Evolutionary conservation across 2,113 vertebrate genomes (phyloP), one percentile per base, ranked within the genome.

Genomic region (Ophiodon elongatus): DNA sequence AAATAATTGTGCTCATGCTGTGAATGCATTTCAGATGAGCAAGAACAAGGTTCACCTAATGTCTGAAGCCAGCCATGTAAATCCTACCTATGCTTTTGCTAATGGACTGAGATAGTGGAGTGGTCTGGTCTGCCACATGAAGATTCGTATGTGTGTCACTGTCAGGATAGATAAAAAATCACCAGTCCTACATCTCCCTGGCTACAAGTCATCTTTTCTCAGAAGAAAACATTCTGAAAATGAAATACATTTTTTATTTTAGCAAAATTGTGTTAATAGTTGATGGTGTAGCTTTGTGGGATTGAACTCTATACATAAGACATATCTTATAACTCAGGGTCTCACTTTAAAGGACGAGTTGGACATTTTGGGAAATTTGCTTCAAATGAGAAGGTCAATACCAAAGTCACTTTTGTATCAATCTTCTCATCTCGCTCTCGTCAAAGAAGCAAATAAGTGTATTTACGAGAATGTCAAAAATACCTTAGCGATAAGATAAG

Each of bases 11-110:
- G 4, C 17, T 39, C 52, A 41, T 19, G 19, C 7, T 23, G 19
- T 31, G n/a, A 73, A 76, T 47, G 39, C 33, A 31, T 63, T 64
- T 63, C 45, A 79, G 39, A 60, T 21, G 35, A 67, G 35, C 4
- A 65, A 25, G 29, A 47, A 39, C 31, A 33, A 29, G 9, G 35
- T 31, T 68, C 47, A 52, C 69, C 45, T 68, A 13, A 70, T 14
- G 33, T 33, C 3, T 71, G 43, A 68, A 41, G 9, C 8, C 35
- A 75, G 64, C 35, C n/a, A 11, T 52, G 67, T 62, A 62, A 52
- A 76, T 79, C 4, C 71, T 64, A 47, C 45, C 50, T 52, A 5
- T 41, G 5, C 29, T 59, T 67, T 77, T 56, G 11, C 35, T 60
- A 52, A 69, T 54, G 50, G 11, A 62, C 23, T 45, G 27, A 47